phyloP scores from a whole-genome alignment of 2,113 vertebrate genomes.

The Mola mola region DNA sequence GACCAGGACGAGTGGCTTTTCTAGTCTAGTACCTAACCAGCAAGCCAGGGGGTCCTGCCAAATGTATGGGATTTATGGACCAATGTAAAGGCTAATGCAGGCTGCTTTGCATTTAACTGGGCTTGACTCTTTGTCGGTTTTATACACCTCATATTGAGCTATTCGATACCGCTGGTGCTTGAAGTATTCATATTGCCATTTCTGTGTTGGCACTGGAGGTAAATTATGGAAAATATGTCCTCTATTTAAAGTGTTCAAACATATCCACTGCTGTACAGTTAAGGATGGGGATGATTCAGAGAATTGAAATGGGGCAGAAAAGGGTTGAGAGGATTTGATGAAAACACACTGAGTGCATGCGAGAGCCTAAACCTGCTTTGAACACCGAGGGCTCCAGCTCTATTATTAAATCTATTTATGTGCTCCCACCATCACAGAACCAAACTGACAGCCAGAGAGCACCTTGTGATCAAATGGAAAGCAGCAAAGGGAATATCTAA shows the following conservation, averaged over 20 bases:
- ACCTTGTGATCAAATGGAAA: constrained; percentile 56
- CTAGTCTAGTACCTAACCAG: constrained; percentile 30
- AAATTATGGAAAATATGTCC: constrained; percentile 88
- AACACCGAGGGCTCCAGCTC: constrained; percentile 31
- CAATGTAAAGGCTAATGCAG: constrained; percentile 83
- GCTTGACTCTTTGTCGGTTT: constrained; percentile 61
- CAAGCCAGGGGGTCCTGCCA: constrained; percentile 37
- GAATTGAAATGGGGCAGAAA: constrained; percentile 24
- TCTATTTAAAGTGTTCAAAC: constrained; percentile 83
- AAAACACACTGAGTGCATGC: constrained; percentile 39
- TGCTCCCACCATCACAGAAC: constrained; percentile 31
- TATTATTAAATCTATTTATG: constrained; percentile 55
- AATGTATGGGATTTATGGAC: constrained; percentile 87
- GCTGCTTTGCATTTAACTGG: constrained; percentile 87
- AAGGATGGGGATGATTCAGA: constrained; percentile 21
- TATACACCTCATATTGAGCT: constrained; percentile 84
- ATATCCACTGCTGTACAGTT: constrained; percentile 53
- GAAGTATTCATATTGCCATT: constrained; percentile 85
- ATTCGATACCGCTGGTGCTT: constrained; percentile 66
- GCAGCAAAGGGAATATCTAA: constrained; percentile 63
- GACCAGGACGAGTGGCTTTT: constrained; percentile 24
- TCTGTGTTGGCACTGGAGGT: constrained; percentile 80
- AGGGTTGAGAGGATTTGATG: constrained; percentile 47
- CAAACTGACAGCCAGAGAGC: constrained; percentile 42
- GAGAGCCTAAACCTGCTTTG: constrained; percentile 28